Base-by-base conservation (phyloP, 2,113 vertebrate genomes). In the Dolichallabes microphthalmus region DNA sequence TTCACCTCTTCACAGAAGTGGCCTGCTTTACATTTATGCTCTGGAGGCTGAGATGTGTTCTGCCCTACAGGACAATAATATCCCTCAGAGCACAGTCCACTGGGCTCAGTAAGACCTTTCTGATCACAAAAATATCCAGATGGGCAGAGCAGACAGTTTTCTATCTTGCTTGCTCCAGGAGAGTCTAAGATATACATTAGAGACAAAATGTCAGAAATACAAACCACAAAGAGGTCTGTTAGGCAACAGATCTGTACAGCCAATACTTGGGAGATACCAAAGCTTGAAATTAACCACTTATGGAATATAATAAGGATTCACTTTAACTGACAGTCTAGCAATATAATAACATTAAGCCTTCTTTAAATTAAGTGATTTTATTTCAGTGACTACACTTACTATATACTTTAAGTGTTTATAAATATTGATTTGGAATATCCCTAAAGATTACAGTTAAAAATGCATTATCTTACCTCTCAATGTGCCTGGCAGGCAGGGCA, bases 1-100 rank as follows among this genome's bases (percentile, higher is more conserved):
- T 90, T 93, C 87, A 95, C 95, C 92, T 92, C 91, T 87, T 91
- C 88, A 89, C 96, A 97, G 83, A 93, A 93, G 87, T 92, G 94
- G 86, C 96, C 96, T 69, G 92, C 90, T 80, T 93, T 91, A 76
- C 96, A 97, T 74, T 91, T 66, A 88, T 94, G 85, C 57, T 89
- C 89, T 66, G 88, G 81, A 57, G 94, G 94, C 85, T 86, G 91
- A 57, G 90, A 90, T 58, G 92, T 89, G 80, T 82, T 93, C 91
- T 95, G 94, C 69, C 94, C 95, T 85, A 87, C 89, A 69, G 94
- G 94, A 89, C 94, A 95, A 87, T 91, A 94, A 92, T 92, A 93
- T 76, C 94, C 95, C 32, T 91, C 90, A 81, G 92, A 92, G 88
- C 95, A 95, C 61, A 25, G 89, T 53, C 94, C 94, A 81, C 91